Evolutionary conservation across 2,797 vertebrate genomes (phyloP).

Genomic region (Hozukius guyotensis): DNA sequence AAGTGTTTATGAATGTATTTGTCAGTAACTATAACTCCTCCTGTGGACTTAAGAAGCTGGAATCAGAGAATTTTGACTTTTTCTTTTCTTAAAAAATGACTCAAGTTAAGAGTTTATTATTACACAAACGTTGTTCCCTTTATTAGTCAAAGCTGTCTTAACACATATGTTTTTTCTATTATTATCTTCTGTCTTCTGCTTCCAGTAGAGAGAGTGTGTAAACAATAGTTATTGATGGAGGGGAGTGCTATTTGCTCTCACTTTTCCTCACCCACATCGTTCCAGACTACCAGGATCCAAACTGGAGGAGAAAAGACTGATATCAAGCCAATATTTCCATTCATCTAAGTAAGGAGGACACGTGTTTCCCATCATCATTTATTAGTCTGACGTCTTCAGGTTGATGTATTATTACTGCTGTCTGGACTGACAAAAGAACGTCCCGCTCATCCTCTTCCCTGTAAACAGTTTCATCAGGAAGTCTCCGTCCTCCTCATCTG

Average conservation of each 20-base stretch:
- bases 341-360: neutral
- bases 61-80: too few species aligned
- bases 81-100: too few species aligned
- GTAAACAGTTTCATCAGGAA: constrained; percentile 27
- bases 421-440: neutral
- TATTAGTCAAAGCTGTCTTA: too few species aligned
- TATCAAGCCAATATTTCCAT: neutral
- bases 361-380: neutral
- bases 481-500: constrained; percentile 12
- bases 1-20: neutral
- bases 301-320: neutral
- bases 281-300: neutral
- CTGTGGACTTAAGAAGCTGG: too few species aligned
- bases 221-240: neutral
- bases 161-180: neutral
- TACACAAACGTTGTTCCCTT: neutral
- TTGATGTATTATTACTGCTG: neutral
- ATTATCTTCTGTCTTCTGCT: neutral
- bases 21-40: neutral
- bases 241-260: neutral
- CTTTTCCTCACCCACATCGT: neutral
- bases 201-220: neutral
- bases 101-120: neutral
- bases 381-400: neutral
- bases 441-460: neutral